A percentile compares a stretch with the other conserved stretches of the same genome.
phyloP scores from a whole-genome alignment of 2,113 vertebrate species.

The Lepisosteus osseus region DNA sequence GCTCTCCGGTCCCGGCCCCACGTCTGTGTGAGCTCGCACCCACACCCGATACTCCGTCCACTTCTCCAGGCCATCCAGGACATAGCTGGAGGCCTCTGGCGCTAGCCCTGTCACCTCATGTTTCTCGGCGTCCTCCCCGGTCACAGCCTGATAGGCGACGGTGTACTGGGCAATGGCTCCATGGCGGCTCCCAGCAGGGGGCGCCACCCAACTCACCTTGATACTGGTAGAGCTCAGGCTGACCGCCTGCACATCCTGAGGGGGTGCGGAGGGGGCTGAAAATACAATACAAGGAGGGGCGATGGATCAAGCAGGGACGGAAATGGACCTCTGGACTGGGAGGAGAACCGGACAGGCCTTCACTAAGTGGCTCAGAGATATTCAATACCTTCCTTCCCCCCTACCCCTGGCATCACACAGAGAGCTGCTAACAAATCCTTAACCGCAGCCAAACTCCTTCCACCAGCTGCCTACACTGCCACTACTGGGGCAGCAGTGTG shows the following conservation, averaged over 20 bases:
- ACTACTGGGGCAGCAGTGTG: too few species aligned
- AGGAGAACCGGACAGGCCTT: slow-evolving; percentile 38
- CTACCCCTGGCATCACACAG: slow-evolving; percentile 34
- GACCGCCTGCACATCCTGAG: slow-evolving; percentile 88
- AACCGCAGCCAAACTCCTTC: background rate
- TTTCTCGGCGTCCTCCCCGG: slow-evolving; percentile 85
- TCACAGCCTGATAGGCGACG: slow-evolving; percentile 83
- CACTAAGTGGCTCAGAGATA: background rate
- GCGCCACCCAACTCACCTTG: slow-evolving; percentile 98
- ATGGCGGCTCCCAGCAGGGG: slow-evolving; percentile 89
- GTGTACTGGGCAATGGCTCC: slow-evolving; percentile 94
- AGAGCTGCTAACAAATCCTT: background rate
- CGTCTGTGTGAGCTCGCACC: slow-evolving; percentile 95
- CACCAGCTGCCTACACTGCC: too few species aligned
- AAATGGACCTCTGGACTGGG: slow-evolving; percentile 66
- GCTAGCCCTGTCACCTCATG: slow-evolving; percentile 84
- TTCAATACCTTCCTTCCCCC: slow-evolving; percentile 45
- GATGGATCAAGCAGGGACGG: slow-evolving; percentile 77
- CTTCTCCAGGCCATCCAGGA: slow-evolving; percentile 94
- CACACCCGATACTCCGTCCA: slow-evolving; percentile 98
- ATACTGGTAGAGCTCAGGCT: slow-evolving; percentile 92
- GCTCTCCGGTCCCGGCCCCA: slow-evolving; percentile 94
- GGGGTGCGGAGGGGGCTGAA: slow-evolving; percentile 93
- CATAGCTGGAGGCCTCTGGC: slow-evolving; percentile 81
- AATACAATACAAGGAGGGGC: slow-evolving; percentile 45